Conservation (phyloP, 2,113 vertebrate species). For the mouse (Mus musculus) region DNA sequence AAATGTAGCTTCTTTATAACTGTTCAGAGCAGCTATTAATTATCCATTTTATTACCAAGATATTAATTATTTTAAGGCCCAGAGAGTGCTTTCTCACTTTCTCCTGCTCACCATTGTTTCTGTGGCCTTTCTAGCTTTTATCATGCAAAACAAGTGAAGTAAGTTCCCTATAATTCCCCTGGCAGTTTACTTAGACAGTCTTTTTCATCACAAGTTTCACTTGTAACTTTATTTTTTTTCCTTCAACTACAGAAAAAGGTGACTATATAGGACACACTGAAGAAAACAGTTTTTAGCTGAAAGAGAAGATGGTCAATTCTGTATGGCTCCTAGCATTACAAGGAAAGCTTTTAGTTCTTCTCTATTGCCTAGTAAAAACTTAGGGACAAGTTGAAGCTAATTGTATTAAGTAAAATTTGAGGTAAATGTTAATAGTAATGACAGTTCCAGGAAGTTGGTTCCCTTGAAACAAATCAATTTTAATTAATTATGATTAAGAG, state of each 20-base stretch:
- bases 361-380: background rate
- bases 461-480: background rate
- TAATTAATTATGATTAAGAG: background rate
- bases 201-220: background rate
- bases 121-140: background rate
- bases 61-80: background rate
- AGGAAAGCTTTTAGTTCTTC: background rate
- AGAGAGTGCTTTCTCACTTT: background rate
- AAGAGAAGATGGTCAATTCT: background rate
- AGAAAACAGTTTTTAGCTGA: background rate
- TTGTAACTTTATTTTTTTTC: background rate
- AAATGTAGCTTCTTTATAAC: constrained; percentile 42
- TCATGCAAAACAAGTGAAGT: constrained; percentile 9
- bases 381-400: background rate
- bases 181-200: background rate
- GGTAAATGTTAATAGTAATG: background rate
- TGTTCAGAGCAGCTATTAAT: constrained; percentile 6
- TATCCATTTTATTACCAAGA: constrained; percentile 19
- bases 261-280: background rate
- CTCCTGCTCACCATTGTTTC: background rate
- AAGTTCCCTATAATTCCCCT: background rate
- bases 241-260: background rate
- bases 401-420: background rate
- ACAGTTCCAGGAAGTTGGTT: background rate
- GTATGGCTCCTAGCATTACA: background rate